Base-by-base conservation (phyloP, 1,140 invertebrate species). In the Trichoplusia ni region DNA sequence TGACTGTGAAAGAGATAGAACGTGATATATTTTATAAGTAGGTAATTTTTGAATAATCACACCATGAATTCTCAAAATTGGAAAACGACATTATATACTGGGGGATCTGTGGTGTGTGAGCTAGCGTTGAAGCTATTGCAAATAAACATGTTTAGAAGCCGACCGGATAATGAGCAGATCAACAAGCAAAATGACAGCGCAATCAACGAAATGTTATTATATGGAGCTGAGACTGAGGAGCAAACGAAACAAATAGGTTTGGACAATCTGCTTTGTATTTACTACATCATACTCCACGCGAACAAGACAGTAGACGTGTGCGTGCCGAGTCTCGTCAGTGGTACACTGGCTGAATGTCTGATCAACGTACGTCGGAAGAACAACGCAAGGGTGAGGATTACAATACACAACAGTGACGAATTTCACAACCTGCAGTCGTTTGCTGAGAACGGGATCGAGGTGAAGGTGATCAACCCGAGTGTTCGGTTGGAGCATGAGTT, bases 131-230 rank as follows among this genome's bases (percentile, higher is more conserved):
- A 64, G 49, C 37, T 69, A 7, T 21, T 53, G 1, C 13, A 21
- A 27, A 14, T 29, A 35, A 42, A 11, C 3, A 7, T 53, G 0
- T 49, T 33, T 27, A 14, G 21, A 49, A 46, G n/a, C 16, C 3
- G 25, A 7, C 7, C 35, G 33, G 33, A 37, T 37, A n/a, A 6
- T 11, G 33, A 37, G 33, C 31, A 78, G 38, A 70, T 59, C 54
- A 19, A 64, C 0, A 62, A 62, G 46, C 9, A 38, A 35, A 29
- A 7, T 14, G 64, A 67, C 51, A 14, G 29, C 29, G 23, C 37
- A 4, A 71, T 85, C 7, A 84, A 84, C 66, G 78, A 86, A 69
- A 65, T 87, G 5, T 71, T 87, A 29, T 71, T 87, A n/a, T 89
- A 87, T 31, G 83, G 82, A 25, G 68, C 63, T 7, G 70, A 69